Conservation (phyloP, 2,888 invertebrate genomes). For the Schizotus pectinicornis region DNA sequence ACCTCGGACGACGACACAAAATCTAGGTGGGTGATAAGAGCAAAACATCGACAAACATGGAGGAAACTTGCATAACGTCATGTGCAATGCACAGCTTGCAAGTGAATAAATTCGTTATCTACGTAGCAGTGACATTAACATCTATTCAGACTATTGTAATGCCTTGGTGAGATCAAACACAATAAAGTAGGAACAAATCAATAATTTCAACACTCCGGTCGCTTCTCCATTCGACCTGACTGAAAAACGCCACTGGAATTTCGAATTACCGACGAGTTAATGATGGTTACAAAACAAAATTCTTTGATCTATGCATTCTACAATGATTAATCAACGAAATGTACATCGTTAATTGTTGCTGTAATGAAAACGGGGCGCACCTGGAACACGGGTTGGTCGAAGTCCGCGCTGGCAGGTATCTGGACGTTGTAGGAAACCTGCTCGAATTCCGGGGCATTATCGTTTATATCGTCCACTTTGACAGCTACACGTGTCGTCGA, state of each 20-base stretch:
- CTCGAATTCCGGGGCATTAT: slow-evolving; percentile 85
- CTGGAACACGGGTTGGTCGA: slow-evolving; percentile 67
- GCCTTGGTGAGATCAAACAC: slow-evolving; percentile 19
- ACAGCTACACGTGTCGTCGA: slow-evolving; percentile 84
- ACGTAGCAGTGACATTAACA: slow-evolving; percentile 26
- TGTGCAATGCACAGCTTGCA: slow-evolving; percentile 68
- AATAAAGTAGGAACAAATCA: slow-evolving; percentile 12
- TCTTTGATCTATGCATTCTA: too few relatives aligned
- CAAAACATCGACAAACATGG: slow-evolving; percentile 31
- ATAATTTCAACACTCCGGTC: neutral
- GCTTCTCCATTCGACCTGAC: neutral
- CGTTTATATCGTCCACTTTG: slow-evolving; percentile 82
- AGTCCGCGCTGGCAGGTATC: slow-evolving; percentile 67
- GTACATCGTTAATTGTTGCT: neutral
- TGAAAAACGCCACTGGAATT: neutral
- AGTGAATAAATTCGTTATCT: slow-evolving; percentile 26
- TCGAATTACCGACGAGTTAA: too few relatives aligned
- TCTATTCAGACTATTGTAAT: slow-evolving; percentile 21
- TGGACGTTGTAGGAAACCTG: slow-evolving; percentile 82
- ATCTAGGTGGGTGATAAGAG: slow-evolving; percentile 22
- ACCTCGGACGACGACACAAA: neutral
- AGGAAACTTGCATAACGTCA: slow-evolving; percentile 34
- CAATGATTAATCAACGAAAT: too few relatives aligned
- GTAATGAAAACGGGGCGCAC: slow-evolving; percentile 50
- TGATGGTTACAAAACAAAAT: too few relatives aligned